A percentile compares a stretch with the other conserved stretches of the same genome.
These are phyloP conservation scores for Coracias cyanogaster DNA, from an alignment of 2,797 vertebrate genomes.

Conservation along the genomic window DNA sequence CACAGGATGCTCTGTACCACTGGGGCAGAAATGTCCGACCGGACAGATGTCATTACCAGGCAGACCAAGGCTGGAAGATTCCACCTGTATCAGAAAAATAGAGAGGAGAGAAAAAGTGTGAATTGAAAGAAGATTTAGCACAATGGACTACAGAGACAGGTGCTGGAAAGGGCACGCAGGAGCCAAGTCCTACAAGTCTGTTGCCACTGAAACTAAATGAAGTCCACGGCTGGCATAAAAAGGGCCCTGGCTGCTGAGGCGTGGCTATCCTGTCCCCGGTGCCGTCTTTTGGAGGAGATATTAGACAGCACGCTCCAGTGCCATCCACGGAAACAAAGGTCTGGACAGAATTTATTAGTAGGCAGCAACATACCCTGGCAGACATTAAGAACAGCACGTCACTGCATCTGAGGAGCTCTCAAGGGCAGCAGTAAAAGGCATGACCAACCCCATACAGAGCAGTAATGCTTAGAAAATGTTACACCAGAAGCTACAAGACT, in stretches of 20 bases:
- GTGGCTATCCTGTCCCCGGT: not conserved
- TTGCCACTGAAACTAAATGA: not conserved
- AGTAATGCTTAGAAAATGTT: not conserved
- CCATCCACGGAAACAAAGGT: accelerated
- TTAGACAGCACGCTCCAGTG: not conserved
- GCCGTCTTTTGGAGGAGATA: not conserved
- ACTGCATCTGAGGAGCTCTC: not conserved
- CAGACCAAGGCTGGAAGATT: conserved; percentile 57
- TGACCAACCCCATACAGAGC: not conserved
- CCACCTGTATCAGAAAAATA: conserved; percentile 74
- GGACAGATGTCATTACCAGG: conserved; percentile 85
- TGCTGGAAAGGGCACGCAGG: not conserved
- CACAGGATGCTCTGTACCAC: conserved; percentile 81
- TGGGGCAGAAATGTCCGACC: conserved; percentile 88
- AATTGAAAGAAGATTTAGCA: not conserved
- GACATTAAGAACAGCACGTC: not conserved
- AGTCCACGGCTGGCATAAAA: not conserved
- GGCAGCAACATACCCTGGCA: not conserved
- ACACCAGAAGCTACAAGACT: not conserved
- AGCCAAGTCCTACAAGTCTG: not conserved
- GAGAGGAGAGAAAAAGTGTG: not conserved
- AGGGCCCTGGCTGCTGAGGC: not conserved
- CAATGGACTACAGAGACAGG: not conserved
- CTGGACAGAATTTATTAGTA: not conserved
- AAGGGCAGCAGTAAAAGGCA: not conserved